A percentile compares a stretch with the other conserved stretches of the same genome.
Evolutionary conservation across 2,113 vertebrate species (phyloP).

Genomic region (Channa argus): DNA sequence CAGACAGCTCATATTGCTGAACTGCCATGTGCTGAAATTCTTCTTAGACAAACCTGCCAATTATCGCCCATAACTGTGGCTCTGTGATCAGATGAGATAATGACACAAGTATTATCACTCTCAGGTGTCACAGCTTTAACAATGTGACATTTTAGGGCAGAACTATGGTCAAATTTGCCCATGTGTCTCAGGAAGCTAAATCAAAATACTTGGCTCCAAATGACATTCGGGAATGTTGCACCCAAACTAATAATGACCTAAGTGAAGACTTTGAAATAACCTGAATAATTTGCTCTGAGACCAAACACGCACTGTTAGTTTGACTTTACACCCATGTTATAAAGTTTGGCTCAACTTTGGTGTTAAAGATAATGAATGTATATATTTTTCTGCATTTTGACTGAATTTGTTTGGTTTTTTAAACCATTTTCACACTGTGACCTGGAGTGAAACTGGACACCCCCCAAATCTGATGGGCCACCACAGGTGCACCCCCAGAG

Average conservation of each 20-base stretch:
- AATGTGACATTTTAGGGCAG: background rate
- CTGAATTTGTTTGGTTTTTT: too few species aligned
- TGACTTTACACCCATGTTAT: too few species aligned
- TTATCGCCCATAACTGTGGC: constrained; percentile 36
- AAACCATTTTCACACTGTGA: too few species aligned
- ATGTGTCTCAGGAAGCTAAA: background rate
- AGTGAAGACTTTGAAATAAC: background rate
- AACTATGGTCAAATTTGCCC: background rate
- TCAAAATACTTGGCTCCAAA: background rate
- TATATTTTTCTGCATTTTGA: too few species aligned
- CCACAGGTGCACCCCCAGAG: too few species aligned
- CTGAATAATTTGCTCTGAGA: too few species aligned
- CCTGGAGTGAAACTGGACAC: too few species aligned
- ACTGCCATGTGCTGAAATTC: constrained; percentile 34
- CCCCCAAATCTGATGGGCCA: too few species aligned
- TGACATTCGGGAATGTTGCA: background rate
- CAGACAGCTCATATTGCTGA: constrained; percentile 48
- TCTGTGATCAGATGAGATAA: constrained; percentile 39
- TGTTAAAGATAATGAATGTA: too few species aligned
- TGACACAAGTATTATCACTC: constrained; percentile 13
- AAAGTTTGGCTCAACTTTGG: too few species aligned
- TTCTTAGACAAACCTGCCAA: constrained; percentile 42
- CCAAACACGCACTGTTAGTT: too few species aligned
- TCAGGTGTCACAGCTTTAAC: constrained; percentile 10
- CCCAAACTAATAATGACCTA: background rate